phyloP scores from a whole-genome alignment of 2,113 vertebrate genomes.

The Bubo bubo region DNA sequence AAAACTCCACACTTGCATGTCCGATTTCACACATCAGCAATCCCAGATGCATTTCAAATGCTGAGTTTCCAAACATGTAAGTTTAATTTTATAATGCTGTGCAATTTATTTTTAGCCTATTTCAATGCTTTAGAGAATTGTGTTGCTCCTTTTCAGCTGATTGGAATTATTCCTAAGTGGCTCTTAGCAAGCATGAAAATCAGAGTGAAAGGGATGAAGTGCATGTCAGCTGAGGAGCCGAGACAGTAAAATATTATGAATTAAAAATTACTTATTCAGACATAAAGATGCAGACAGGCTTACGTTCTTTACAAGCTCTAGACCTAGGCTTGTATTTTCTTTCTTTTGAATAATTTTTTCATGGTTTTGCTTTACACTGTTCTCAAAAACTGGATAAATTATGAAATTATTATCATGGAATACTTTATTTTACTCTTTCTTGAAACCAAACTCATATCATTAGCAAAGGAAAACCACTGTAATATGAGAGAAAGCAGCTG shows the following conservation, averaged over 20 bases:
- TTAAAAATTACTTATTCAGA: conserved; percentile 1
- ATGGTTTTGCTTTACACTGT: neutral
- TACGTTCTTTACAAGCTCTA: neutral
- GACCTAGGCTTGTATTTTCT: neutral
- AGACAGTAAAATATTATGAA: conserved; percentile 17
- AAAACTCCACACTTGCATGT: neutral
- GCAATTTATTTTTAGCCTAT: conserved; percentile 6
- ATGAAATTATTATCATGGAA: neutral
- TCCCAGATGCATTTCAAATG: neutral
- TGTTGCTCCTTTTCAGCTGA: conserved; percentile 19
- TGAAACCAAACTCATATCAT: rapidly evolving
- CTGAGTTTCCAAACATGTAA: neutral
- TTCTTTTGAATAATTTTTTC: neutral
- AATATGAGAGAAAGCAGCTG: neutral
- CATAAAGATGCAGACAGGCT: neutral
- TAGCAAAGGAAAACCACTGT: neutral
- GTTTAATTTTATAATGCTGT: neutral
- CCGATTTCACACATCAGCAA: neutral
- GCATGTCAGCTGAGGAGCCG: neutral
- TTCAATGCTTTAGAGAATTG: neutral
- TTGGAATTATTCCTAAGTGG: conserved; percentile 28
- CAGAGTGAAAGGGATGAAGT: neutral
- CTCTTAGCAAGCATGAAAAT: conserved; percentile 20
- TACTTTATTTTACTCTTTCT: neutral
- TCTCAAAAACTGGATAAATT: neutral